Conservation (phyloP, 1,140 invertebrate genomes). For the Lordiphosa collinella region DNA sequence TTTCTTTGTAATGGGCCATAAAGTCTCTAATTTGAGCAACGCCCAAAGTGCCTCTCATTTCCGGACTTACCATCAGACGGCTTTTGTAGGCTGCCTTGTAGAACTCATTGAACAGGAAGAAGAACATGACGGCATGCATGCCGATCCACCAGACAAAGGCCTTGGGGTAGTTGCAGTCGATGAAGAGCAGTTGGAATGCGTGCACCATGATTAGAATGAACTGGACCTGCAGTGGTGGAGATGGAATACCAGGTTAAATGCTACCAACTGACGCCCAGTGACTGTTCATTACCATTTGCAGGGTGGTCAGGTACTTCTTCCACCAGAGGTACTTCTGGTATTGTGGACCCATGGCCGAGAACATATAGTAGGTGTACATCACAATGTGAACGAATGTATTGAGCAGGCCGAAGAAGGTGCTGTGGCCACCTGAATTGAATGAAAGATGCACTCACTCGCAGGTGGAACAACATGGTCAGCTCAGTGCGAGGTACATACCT, state of each 20-base stretch:
- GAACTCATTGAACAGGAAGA: constrained; percentile 95
- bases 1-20: constrained; percentile 14
- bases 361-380: constrained; percentile 93
- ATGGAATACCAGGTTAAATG: not conserved
- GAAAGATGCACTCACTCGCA: no score
- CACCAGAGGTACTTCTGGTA: constrained; percentile 93
- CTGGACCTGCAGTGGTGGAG: constrained; percentile 83
- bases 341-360: constrained; percentile 91
- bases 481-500: constrained; percentile 79
- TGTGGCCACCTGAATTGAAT: constrained; percentile 86
- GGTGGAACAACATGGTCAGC: not conserved
- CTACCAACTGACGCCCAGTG: not conserved
- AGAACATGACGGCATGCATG: constrained; percentile 94
- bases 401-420: constrained; percentile 90
- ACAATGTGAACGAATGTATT: constrained; percentile 93
- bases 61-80: constrained; percentile 59
- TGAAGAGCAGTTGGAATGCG: constrained; percentile 94
- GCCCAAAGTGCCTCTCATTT: constrained; percentile 21
- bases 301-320: constrained; percentile 93
- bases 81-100: constrained; percentile 90
- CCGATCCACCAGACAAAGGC: constrained; percentile 94
- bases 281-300: constrained; percentile 87
- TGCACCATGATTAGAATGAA: constrained; percentile 93
- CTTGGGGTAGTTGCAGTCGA: constrained; percentile 94
- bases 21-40: constrained; percentile 21